Evolutionary conservation across 2,113 vertebrate genomes (phyloP).

Genomic region (Notiomystis cincta): DNA sequence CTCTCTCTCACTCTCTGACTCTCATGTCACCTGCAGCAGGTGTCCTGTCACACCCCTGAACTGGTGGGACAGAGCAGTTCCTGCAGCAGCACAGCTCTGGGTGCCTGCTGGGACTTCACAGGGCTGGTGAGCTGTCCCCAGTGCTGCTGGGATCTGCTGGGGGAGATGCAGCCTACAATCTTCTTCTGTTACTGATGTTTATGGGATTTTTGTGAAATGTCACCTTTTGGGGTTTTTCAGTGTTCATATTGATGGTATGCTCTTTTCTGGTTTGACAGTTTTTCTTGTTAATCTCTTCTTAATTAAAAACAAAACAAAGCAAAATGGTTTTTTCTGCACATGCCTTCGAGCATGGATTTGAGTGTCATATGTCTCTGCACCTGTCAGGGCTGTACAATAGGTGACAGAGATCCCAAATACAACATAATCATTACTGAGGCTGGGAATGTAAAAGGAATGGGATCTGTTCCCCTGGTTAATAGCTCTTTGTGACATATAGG

Average conservation of each 20-base stretch:
- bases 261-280: neutral
- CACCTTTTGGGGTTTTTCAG: neutral
- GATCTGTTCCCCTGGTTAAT: neutral
- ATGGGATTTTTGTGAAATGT: neutral
- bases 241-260: neutral
- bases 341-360: neutral
- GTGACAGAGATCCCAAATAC: neutral
- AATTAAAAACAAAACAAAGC: neutral
- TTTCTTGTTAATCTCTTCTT: conserved; percentile 5
- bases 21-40: accelerated
- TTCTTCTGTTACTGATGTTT: neutral
- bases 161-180: neutral
- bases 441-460: neutral
- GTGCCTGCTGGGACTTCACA: accelerated
- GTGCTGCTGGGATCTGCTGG: neutral
- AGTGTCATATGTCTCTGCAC: neutral
- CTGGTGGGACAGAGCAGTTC: neutral
- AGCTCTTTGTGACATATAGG: neutral
- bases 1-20: neutral
- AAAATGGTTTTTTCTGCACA: neutral
- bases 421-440: neutral
- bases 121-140: neutral
- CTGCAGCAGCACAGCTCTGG: neutral
- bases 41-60: neutral
- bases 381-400: neutral